Evolutionary conservation across 2,113 vertebrate species (phyloP).

Genomic region (Romanogobio albipinnatus): DNA sequence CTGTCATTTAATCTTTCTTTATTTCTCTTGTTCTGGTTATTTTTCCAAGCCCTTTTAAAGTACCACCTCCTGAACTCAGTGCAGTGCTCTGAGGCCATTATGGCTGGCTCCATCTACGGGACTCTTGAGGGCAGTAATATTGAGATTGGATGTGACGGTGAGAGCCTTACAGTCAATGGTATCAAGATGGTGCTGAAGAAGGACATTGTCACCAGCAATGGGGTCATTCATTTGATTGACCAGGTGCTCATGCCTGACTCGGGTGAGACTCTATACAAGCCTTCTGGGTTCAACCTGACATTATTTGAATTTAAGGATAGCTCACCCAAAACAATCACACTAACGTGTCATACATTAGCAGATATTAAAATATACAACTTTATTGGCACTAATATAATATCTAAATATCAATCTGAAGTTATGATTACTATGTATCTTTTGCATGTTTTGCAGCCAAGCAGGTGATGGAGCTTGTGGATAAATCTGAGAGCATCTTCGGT

Average conservation of each 20-base stretch:
- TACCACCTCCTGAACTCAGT: conserved; percentile 89
- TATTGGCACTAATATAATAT: neutral
- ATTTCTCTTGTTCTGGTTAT: neutral
- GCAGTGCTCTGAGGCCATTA: conserved; percentile 95
- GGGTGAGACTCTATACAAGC: conserved; percentile 75
- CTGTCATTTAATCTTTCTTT: neutral
- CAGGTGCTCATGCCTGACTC: conserved; percentile 91
- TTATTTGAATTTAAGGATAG: neutral
- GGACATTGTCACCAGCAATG: conserved; percentile 93
- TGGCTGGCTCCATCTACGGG: conserved; percentile 83
- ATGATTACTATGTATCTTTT: neutral
- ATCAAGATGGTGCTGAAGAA: conserved; percentile 95
- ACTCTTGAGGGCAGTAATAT: conserved; percentile 88
- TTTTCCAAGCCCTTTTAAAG: conserved; percentile 84
- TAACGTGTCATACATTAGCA: neutral
- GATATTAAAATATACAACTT: neutral
- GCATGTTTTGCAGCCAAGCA: conserved; percentile 83
- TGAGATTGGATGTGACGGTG: conserved; percentile 91
- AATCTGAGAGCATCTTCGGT: conserved; percentile 83
- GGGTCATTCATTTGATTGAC: conserved; percentile 92
- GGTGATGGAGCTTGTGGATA: conserved; percentile 84
- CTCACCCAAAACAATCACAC: neutral
- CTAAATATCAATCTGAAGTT: conserved; percentile 4
- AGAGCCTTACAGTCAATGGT: conserved; percentile 92
- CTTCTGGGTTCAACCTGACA: neutral